Percentiles rank a stretch among this genome's conserved stretches.
These are phyloP conservation scores for Eptesicus fuscus DNA, from an alignment of 2,113 vertebrate species.

Conservation along the genomic window DNA sequence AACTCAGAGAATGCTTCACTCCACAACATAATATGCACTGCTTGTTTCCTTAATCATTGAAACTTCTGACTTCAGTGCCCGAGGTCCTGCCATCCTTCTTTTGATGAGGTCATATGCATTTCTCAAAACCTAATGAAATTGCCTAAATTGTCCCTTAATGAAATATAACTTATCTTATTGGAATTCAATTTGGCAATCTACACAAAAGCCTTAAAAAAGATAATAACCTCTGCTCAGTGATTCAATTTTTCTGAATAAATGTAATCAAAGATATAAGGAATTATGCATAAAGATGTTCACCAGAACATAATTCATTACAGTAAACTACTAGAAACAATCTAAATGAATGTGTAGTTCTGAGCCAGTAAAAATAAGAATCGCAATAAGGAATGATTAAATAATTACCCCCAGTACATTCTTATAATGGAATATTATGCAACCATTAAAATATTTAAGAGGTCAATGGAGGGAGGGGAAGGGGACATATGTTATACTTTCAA, in stretches of 20 bases:
- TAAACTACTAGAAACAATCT: not conserved
- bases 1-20: not conserved
- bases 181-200: not conserved
- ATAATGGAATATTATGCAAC: slow-evolving; percentile 3
- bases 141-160: not conserved
- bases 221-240: not conserved
- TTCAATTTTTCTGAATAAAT: slow-evolving; percentile 24
- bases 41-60: not conserved
- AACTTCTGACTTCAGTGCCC: not conserved
- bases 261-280: not conserved
- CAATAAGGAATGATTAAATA: not conserved
- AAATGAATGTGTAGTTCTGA: not conserved
- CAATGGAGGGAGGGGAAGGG: too few species aligned
- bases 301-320: not conserved
- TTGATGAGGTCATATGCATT: not conserved
- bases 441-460: not conserved
- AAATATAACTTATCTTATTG: not conserved
- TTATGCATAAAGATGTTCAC: not conserved
- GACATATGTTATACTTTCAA: too few species aligned
- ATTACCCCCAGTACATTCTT: not conserved
- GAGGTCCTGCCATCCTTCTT: not conserved
- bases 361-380: not conserved
- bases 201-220: not conserved
- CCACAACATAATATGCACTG: not conserved
- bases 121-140: slow-evolving; percentile 1